A percentile compares a stretch with the other conserved stretches of the same genome.
Conservation (phyloP, 2,888 invertebrate species). For the Plemyria rubiginata region DNA sequence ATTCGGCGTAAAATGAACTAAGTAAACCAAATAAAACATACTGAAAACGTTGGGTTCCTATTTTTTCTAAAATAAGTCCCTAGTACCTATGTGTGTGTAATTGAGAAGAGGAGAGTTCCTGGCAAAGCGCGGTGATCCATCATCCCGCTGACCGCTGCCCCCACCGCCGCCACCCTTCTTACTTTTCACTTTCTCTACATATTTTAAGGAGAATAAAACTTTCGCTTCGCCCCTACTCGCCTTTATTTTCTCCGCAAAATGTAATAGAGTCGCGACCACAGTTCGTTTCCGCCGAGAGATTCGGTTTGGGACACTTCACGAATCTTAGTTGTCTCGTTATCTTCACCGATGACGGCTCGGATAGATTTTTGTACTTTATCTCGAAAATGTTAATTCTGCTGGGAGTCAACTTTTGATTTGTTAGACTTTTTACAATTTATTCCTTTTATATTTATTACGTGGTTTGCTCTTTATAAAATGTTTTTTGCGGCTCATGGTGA, state of each 20-base stretch:
- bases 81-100: slow-evolving; percentile 67
- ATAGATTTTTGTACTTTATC: slow-evolving; percentile 63
- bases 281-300: slow-evolving; percentile 58
- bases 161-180: slow-evolving; percentile 68
- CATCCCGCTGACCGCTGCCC: slow-evolving; percentile 81
- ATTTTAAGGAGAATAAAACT: slow-evolving; percentile 85
- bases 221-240: slow-evolving; percentile 71
- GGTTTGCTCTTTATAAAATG: slow-evolving; percentile 1
- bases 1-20: slow-evolving; percentile 12
- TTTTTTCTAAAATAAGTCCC: slow-evolving; percentile 41
- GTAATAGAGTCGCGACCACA: slow-evolving; percentile 66
- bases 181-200: slow-evolving; percentile 85
- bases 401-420: slow-evolving; percentile 62
- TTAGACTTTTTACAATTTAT: slow-evolving; percentile 40
- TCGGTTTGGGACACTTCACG: slow-evolving; percentile 54
- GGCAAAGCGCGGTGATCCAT: slow-evolving; percentile 81
- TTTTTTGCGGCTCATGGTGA: no score
- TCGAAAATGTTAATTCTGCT: slow-evolving; percentile 56
- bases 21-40: slow-evolving; percentile 32
- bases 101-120: slow-evolving; percentile 75
- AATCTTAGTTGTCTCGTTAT: slow-evolving; percentile 72
- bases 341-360: slow-evolving; percentile 57
- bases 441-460: background rate
- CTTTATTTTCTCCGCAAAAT: slow-evolving; percentile 70
- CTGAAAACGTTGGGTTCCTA: slow-evolving; percentile 38